These are phyloP conservation scores for Rhombomys opimus DNA, from an alignment of 2,113 vertebrate genomes.

Conservation along the genomic window DNA sequence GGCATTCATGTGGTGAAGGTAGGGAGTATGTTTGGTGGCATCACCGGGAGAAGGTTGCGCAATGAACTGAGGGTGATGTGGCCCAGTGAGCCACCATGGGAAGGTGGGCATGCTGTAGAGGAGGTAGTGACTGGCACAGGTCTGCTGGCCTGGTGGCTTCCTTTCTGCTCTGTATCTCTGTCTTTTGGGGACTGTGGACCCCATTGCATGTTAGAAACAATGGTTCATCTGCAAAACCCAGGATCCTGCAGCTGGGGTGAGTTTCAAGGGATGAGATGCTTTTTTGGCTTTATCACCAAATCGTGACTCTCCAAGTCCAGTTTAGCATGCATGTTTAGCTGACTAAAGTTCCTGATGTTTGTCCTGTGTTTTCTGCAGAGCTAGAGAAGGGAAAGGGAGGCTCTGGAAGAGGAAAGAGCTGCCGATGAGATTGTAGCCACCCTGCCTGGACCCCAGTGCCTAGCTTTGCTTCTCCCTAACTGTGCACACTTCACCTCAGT, in stretches of 20 bases:
- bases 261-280: not conserved
- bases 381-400: not conserved
- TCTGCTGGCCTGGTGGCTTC: not conserved
- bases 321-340: not conserved
- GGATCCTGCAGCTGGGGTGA: not conserved
- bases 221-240: not conserved
- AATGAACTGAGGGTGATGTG: not conserved
- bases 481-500: not conserved
- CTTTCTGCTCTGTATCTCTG: not conserved
- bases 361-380: not conserved
- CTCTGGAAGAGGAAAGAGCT: not conserved
- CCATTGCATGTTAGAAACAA: not conserved
- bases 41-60: not conserved
- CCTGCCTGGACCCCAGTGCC: conserved; percentile 16
- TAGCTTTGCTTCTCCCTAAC: conserved; percentile 57
- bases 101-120: not conserved
- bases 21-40: not conserved
- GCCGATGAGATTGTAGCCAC: not conserved
- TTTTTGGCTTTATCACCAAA: not conserved
- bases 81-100: not conserved
- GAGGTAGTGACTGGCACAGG: not conserved
- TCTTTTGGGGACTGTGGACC: not conserved
- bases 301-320: not conserved
- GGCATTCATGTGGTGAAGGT: not conserved
- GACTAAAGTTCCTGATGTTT: not conserved